Evolutionary conservation across 2,113 vertebrate genomes (phyloP), one percentile per base, ranked within the genome.

Genomic region (Myodes glareolus): DNA sequence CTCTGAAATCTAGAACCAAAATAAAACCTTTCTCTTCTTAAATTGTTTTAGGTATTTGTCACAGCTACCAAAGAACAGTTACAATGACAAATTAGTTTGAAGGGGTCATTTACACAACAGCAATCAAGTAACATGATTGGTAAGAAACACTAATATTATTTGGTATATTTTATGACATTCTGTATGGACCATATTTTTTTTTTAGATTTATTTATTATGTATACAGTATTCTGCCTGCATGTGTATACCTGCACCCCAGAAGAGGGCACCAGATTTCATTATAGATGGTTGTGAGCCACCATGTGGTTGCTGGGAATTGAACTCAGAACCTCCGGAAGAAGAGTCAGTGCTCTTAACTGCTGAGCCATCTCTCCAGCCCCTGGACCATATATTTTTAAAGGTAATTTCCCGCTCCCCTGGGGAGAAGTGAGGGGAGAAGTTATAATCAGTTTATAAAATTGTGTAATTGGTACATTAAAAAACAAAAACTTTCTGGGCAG

Each of bases 401-500:
- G 92, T 70, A 94, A 88, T 81, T 75, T 94, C 85, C 36, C 61
- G 17, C 29, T 96, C 29, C 16, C 55, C 31, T 14, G 58, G 29
- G 33, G 52, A n/a, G 45, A 12, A 92, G 29, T 95, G 87, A 87
- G 58, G n/a, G 31, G 47, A 36, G 47, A 14, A 92, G 29, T 94
- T 90, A 90, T 9, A 85, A 2, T 94, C n/a, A 91, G 25, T 84
- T 42, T 85, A 33, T 58, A 92, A 93, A 95, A 85, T 3, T 63
- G 10, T 90, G 70, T 29, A 72, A 76, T 80, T 27, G 5, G 55
- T 63, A 78, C 5, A 93, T 72, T 95, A 29, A 92, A 93, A 97
- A 72, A 31, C 39, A 65, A 85, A 85, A 85, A 58, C 55, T 85
- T 19, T 11, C 5, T 12, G 27, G 29, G 12, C 11, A 13, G 29